Conservation (phyloP, 2,113 vertebrate species). For the Pedionomus torquatus region DNA sequence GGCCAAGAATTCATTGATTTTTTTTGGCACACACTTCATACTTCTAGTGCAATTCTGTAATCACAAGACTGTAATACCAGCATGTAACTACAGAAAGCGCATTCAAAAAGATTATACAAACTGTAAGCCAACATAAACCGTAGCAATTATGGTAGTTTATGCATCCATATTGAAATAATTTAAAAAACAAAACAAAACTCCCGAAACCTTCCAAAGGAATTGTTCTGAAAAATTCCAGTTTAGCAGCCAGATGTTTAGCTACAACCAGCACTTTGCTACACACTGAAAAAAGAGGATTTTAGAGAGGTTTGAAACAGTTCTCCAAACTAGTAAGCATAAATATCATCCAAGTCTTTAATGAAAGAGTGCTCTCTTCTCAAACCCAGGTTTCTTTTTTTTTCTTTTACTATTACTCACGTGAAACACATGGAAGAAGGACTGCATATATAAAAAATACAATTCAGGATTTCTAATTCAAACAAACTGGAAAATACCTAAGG, state of each 20-base stretch:
- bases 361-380: background rate
- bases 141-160: conserved; percentile 12
- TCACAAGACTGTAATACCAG: conserved; percentile 12
- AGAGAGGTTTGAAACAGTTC: background rate
- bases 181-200: background rate
- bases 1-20: conserved; percentile 19
- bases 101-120: background rate
- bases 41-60: background rate
- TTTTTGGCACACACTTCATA: background rate
- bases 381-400: background rate
- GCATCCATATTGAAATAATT: conserved; percentile 10
- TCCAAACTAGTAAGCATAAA: background rate
- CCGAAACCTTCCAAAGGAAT: background rate
- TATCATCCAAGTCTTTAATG: background rate
- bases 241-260: background rate
- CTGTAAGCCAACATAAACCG: conserved; percentile 43
- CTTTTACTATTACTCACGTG: background rate
- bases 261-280: background rate
- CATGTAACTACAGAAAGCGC: conserved; percentile 2
- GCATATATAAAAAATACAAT: background rate
- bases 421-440: background rate
- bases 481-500: background rate
- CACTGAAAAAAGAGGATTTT: background rate
- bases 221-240: background rate
- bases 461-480: background rate